Base-by-base conservation (phyloP, 2,113 vertebrate species). In the Cebidichthys violaceus region DNA sequence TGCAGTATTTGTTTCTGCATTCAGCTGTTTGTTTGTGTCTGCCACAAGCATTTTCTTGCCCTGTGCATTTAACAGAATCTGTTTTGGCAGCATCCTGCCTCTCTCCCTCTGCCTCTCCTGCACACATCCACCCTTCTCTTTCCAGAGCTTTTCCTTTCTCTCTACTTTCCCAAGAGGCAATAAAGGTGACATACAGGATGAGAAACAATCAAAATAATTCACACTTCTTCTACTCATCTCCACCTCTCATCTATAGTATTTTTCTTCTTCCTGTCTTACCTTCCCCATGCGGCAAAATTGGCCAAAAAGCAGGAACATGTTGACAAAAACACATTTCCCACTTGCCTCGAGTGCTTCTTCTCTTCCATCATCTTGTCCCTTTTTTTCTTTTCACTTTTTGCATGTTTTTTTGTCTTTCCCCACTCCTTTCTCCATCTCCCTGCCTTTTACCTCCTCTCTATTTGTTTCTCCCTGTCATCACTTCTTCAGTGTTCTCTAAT, bases 81-180 rank as follows among this genome's bases (percentile, higher is more conserved):
- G 75, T 84, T 86, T 76, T 87, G 84, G 78, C 85, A 90, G 62
- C 47, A 61, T 79, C 74, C 68, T 73, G 57, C 77, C 70, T 41
- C 74, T 66, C 59, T 66, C 50, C 7, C 62, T 66, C 61, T 45
- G 20, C 61, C 67, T 75, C 69, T 81, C 45, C 37, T 57, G 33
- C 41, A 6, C 1, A 1, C 22, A 62, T 62, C 55, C 33, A 31
- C 54, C 55, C 4, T 15, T 33, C 27, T 14, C 43, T 31, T 24
- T 55, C 4, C 11, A 14, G 13, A 50, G n/a, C 61, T 55, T 11
- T 47, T 24, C 14, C 55, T 27, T 71, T 75, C 35, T n/a, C 54
- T 33, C 45, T 10, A 62, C 54, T 47, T 20, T 73, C 71, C 52
- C 72, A 17, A 2, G 10, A 71, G 84, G 69, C 54, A 64, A 37